Base-by-base conservation (phyloP, 1,140 invertebrate species). In the Drosophila repletoides region DNA sequence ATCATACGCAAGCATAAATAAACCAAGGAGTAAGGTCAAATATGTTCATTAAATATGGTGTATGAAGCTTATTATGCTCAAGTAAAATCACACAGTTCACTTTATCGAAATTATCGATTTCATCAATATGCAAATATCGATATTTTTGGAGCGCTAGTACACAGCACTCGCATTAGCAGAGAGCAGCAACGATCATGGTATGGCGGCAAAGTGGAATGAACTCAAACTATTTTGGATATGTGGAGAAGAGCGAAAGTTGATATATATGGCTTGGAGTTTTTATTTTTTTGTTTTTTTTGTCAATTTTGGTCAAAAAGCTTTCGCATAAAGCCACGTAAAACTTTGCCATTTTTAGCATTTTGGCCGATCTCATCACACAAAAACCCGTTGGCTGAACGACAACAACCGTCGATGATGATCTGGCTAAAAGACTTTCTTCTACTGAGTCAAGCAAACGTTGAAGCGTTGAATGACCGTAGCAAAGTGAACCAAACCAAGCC, bases 161-260 rank as follows among this genome's bases (percentile, higher is more conserved):
- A n/a, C n/a, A n/a, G n/a, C n/a, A 38, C 34, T 38, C n/a, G 34
- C 4, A 19, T 38, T 9, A 14, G 14, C 12, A 9, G 36, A 5
- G 19, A 21, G n/a, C n/a, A n/a, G n/a, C n/a, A n/a, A n/a, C n/a
- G n/a, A 40, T 5, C 33, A 5, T 4, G 14, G 7, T 6, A 10
- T 5, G 7, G 12, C 22, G 12, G 2, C 24, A 46, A 7, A 64
- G 66, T 55, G 59, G 49, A 69, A 69, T 69, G 60, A 69, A 64
- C 59, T 55, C 41, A n/a, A 7, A 41, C 14, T 55, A n/a, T 19
- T 33, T 9, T 58, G 12, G 40, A 15, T 34, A 22, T 28, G 33
- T 41, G 2, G 43, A 48, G 49, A 64, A 69, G 59, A 69, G 66
- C 51, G 66, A 69, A 69, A 69, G 66, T 69, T 69, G 43, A 49